phyloP scores from a whole-genome alignment of 2,888 invertebrate species.

The Cyaniris semiargus region DNA sequence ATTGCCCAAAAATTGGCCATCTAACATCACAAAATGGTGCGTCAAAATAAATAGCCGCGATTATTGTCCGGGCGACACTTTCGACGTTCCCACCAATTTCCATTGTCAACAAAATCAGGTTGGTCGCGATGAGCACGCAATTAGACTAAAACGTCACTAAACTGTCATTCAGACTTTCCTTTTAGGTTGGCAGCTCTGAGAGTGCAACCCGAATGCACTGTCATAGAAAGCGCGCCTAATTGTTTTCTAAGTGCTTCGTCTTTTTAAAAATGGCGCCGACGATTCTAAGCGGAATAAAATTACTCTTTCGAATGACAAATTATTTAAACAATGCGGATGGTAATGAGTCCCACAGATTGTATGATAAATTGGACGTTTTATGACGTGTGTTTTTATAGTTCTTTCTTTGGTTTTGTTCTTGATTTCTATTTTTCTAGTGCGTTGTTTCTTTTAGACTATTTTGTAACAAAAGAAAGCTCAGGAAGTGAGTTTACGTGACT shows the following conservation, averaged over 20 bases:
- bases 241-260: constrained; percentile 32
- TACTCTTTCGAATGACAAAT: constrained; percentile 25
- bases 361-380: constrained; percentile 24
- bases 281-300: constrained; percentile 31
- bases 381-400: constrained; percentile 11
- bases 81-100: constrained; percentile 53
- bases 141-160: constrained; percentile 74
- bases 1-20: constrained; percentile 20
- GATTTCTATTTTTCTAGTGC: constrained; percentile 22
- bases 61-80: constrained; percentile 16
- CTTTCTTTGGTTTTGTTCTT: constrained; percentile 18
- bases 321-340: constrained; percentile 25
- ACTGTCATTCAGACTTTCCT: constrained; percentile 47
- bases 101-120: constrained; percentile 52
- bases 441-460: constrained; percentile 12
- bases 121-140: constrained; percentile 63
- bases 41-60: neutral
- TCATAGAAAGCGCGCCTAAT: constrained; percentile 44
- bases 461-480: constrained; percentile 12
- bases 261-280: neutral
- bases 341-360: constrained; percentile 26
- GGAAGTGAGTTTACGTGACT: neutral
- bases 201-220: constrained; percentile 57
- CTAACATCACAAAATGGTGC: constrained; percentile 3
- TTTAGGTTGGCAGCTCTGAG: constrained; percentile 45